phyloP scores from a whole-genome alignment of 2,797 vertebrate species.

The Momotus momota region DNA sequence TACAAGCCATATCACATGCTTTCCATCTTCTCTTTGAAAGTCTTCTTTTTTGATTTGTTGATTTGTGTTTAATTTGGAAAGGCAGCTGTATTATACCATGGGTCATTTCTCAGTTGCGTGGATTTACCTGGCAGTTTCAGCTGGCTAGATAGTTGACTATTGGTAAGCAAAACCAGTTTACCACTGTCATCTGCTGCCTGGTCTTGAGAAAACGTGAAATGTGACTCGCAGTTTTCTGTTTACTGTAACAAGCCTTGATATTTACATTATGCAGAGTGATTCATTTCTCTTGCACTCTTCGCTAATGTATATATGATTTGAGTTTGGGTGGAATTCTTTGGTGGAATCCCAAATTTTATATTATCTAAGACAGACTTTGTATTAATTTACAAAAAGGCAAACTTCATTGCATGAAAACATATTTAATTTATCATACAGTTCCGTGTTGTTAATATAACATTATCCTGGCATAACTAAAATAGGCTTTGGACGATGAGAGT shows the following conservation, averaged over 20 bases:
- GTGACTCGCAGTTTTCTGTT: background rate
- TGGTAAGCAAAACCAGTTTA: background rate
- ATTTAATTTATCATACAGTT: background rate
- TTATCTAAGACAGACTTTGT: background rate
- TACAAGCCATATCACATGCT: background rate
- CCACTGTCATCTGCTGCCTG: background rate
- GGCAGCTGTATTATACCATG: background rate
- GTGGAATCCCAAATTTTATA: background rate
- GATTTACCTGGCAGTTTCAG: background rate
- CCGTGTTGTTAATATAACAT: background rate
- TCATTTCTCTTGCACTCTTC: background rate
- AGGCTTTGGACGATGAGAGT: background rate
- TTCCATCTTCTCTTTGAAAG: background rate
- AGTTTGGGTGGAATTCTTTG: background rate
- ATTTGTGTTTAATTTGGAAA: background rate
- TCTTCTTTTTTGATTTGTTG: background rate
- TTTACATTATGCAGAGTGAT: background rate
- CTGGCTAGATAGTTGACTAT: background rate
- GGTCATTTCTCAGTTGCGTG: background rate
- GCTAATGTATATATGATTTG: background rate
- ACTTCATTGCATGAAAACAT: background rate
- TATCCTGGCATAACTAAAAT: background rate
- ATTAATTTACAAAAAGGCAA: background rate
- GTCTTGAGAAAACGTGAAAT: background rate
- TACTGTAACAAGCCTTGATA: background rate